These are phyloP conservation scores for Calcarius ornatus DNA, from an alignment of 2,113 vertebrate species.

Conservation along the genomic window DNA sequence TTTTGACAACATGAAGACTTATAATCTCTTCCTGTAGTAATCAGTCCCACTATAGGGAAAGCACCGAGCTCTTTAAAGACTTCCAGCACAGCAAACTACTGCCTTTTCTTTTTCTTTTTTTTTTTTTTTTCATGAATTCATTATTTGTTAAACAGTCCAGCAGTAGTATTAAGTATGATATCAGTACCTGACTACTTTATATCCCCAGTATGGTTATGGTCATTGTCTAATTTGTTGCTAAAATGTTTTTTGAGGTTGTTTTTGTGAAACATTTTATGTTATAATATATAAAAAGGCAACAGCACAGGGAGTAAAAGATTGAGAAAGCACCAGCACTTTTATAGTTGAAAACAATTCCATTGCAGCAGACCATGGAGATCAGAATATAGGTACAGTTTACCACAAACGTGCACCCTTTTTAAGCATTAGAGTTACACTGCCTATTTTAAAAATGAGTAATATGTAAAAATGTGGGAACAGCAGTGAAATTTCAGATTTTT, in stretches of 20 bases:
- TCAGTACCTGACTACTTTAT: not conserved
- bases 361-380: not conserved
- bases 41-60: not conserved
- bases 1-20: not conserved
- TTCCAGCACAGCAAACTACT: not conserved
- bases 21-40: not conserved
- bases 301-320: not conserved
- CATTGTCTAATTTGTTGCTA: not conserved
- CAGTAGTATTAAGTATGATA: not conserved
- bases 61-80: not conserved
- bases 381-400: not conserved
- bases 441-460: not conserved
- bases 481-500: not conserved
- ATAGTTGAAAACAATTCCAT: not conserved
- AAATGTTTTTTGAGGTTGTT: not conserved
- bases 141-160: not conserved
- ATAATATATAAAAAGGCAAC: not conserved
- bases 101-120: not conserved
- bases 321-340: not conserved
- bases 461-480: not conserved
- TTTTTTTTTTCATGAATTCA: not conserved
- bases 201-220: not conserved
- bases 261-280: not conserved
- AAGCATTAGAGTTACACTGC: not conserved
- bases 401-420: not conserved